phyloP scores from a whole-genome alignment of 2,888 invertebrate genomes.

The Stegophylla sp. region DNA sequence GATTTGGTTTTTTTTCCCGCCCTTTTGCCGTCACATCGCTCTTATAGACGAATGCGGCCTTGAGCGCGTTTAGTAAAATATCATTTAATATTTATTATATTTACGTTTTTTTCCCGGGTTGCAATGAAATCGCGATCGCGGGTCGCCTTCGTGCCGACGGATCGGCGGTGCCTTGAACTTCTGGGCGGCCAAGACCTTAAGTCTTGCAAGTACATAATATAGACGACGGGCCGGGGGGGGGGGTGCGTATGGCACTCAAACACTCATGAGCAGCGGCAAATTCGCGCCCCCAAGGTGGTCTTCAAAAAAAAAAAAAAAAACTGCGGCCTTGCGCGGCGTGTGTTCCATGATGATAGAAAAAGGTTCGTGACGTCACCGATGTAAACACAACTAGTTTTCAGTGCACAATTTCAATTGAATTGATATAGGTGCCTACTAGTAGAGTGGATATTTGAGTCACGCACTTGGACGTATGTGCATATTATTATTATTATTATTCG shows the following conservation, averaged over 20 bases:
- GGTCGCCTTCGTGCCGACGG: slow-evolving; percentile 12
- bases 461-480: slow-evolving; percentile 19
- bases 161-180: slow-evolving; percentile 42
- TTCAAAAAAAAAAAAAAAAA: slow-evolving; percentile 23
- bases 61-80: background rate
- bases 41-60: background rate
- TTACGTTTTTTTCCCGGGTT: background rate
- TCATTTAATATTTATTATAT: too few relatives aligned
- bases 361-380: slow-evolving; percentile 25
- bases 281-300: background rate
- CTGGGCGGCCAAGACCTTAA: slow-evolving; percentile 43
- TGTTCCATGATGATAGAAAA: slow-evolving; percentile 2
- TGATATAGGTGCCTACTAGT: too few relatives aligned
- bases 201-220: background rate
- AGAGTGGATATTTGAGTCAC: slow-evolving; percentile 48
- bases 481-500: slow-evolving; percentile 27
- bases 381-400: slow-evolving; percentile 34
- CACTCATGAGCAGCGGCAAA: background rate
- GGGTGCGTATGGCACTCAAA: background rate
- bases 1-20: background rate
- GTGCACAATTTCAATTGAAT: slow-evolving; percentile 18
- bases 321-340: background rate
- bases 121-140: background rate
- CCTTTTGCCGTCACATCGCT: background rate
- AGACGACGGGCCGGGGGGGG: background rate